Conservation (phyloP, 1,140 invertebrate species). For the Globodera rostochiensis region DNA sequence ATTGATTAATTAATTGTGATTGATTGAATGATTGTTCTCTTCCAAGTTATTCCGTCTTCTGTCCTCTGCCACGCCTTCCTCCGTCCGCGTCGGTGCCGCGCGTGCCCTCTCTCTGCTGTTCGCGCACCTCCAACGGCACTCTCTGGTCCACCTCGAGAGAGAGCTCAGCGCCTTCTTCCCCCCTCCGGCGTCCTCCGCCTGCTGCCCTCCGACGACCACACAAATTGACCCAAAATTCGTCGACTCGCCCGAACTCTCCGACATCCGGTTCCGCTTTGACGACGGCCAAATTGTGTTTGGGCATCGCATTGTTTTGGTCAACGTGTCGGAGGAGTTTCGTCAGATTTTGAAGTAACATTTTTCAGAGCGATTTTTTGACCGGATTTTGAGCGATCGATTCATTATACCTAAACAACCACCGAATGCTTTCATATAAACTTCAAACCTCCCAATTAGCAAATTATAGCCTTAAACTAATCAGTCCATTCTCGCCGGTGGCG, state of each 20-base stretch:
- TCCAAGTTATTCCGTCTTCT: not conserved
- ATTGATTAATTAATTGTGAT: too few species aligned
- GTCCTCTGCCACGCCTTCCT: not conserved
- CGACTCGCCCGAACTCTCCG: constrained; percentile 34
- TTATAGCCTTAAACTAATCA: too few species aligned
- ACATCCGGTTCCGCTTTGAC: constrained; percentile 30
- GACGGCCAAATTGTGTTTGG: constrained; percentile 32
- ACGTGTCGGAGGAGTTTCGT: constrained; percentile 30
- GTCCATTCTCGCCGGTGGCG: too few species aligned
- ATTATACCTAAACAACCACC: too few species aligned
- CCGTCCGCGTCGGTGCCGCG: not conserved
- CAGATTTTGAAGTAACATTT: constrained; percentile 29
- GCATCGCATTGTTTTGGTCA: constrained; percentile 39
- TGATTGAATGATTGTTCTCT: too few species aligned
- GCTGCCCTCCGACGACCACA: not conserved
- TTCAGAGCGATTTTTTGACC: not conserved
- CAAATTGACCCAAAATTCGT: constrained; percentile 38
- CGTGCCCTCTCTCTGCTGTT: constrained; percentile 1
- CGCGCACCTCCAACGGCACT: not conserved
- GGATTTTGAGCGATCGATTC: too few species aligned
- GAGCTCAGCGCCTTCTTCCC: not conserved
- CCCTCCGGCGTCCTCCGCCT: not conserved
- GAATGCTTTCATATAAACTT: too few species aligned
- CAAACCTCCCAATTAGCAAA: too few species aligned
- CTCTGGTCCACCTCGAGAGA: not conserved